These are phyloP conservation scores for Temnothorax ravouxi DNA, from an alignment of 2,888 invertebrate genomes.

Conservation along the genomic window DNA sequence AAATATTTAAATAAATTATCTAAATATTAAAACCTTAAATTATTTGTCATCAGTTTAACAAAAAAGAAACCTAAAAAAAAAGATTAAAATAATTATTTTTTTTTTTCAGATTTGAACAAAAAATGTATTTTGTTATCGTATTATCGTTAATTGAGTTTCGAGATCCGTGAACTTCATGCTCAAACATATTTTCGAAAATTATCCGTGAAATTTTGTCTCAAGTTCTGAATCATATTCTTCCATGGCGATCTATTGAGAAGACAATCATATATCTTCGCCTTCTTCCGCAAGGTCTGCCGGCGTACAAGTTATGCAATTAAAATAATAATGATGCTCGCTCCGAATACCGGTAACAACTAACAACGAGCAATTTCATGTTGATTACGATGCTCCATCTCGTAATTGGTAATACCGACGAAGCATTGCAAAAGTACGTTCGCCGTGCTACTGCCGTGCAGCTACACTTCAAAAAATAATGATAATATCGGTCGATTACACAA, in stretches of 20 bases:
- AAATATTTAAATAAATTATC: background rate
- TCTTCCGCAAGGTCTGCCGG: conserved; percentile 64
- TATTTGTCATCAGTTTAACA: background rate
- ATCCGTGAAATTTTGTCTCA: background rate
- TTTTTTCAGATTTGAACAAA: background rate
- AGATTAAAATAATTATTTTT: background rate
- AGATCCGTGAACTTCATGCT: background rate
- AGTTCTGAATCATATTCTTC: background rate
- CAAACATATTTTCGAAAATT: background rate
- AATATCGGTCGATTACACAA: conserved; percentile 1
- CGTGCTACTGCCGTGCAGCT: background rate
- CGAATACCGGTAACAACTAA: conserved; percentile 62
- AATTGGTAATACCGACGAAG: conserved; percentile 47
- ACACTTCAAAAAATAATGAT: background rate
- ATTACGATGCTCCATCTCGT: conserved; percentile 69
- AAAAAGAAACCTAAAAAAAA: background rate
- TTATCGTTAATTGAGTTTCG: background rate
- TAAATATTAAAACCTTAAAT: background rate
- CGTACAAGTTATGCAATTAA: conserved; percentile 74
- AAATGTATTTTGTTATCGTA: background rate
- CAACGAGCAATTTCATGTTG: conserved; percentile 72
- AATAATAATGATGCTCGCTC: conserved; percentile 71
- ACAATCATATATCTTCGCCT: conserved; percentile 30
- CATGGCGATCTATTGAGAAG: background rate
- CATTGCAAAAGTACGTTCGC: background rate